Evolutionary conservation across 2,113 vertebrate species (phyloP).

Genomic region (Macheiramphus alcinus): DNA sequence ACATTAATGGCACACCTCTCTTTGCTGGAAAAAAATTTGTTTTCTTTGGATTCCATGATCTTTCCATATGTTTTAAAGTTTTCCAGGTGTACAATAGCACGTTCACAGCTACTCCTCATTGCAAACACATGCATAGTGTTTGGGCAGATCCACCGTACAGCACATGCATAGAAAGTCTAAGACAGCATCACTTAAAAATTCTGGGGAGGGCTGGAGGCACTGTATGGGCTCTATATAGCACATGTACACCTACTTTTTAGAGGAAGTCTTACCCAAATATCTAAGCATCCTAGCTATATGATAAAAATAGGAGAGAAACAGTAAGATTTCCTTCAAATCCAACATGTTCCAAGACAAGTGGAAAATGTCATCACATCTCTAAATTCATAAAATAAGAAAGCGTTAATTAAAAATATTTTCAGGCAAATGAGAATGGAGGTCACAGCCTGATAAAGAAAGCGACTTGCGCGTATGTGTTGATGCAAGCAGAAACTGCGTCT

Average conservation of each 20-base stretch:
- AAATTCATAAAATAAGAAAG: background rate
- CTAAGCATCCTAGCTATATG: background rate
- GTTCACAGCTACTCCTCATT: background rate
- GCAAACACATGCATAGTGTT: background rate
- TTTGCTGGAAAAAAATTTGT: background rate
- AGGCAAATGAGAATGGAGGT: background rate
- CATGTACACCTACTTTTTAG: background rate
- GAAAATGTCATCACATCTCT: background rate
- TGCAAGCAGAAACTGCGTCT: background rate
- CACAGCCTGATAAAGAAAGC: background rate
- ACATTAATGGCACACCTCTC: background rate
- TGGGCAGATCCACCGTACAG: background rate
- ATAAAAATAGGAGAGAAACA: background rate
- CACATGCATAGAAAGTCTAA: background rate
- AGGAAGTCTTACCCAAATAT: background rate
- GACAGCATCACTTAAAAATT: background rate
- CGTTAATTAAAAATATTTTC: background rate
- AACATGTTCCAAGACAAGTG: background rate
- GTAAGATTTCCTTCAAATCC: background rate
- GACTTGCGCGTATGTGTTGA: fast-evolving
- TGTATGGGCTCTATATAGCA: background rate
- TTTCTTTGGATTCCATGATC: background rate
- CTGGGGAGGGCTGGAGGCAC: background rate
- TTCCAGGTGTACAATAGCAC: background rate
- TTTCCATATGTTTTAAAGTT: background rate